Evolutionary conservation across 1,140 invertebrate genomes (phyloP).

Genomic region (Leptinotarsa lineolata): DNA sequence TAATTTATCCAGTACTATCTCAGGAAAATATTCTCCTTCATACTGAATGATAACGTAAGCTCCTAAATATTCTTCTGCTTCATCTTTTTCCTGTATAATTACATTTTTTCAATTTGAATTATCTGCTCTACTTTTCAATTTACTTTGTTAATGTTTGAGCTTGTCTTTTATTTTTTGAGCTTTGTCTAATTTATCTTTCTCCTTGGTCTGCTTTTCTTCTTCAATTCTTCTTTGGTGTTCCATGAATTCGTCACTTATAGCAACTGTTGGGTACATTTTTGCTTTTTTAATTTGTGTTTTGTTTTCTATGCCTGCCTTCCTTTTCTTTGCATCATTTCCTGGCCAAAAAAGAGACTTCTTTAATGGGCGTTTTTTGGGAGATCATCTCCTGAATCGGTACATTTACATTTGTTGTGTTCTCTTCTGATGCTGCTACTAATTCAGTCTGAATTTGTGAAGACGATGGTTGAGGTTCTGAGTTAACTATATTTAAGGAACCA

Average conservation of each 20-base stretch:
- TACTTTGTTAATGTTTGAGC: neutral
- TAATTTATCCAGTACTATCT: too few species aligned
- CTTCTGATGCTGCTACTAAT: too few species aligned
- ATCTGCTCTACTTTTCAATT: neutral
- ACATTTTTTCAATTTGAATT: neutral
- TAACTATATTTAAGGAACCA: too few species aligned
- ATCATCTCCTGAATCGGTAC: too few species aligned
- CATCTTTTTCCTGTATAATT: too few species aligned
- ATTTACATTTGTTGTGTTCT: too few species aligned
- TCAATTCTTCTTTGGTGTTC: constrained; percentile 3
- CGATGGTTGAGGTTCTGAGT: too few species aligned
- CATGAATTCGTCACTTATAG: constrained; percentile 5
- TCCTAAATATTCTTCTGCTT: too few species aligned
- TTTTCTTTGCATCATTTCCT: neutral
- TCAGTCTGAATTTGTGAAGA: too few species aligned
- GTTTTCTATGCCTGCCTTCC: neutral
- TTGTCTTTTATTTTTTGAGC: neutral
- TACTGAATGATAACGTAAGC: too few species aligned
- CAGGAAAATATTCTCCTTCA: too few species aligned
- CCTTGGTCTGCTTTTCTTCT: neutral
- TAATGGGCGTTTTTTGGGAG: neutral
- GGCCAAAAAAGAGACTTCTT: neutral
- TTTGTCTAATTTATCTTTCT: neutral
- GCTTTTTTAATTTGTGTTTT: neutral
- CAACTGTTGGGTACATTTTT: constrained; percentile 2